phyloP scores from a whole-genome alignment of 2,888 invertebrate genomes.

The Carcina quercana region DNA sequence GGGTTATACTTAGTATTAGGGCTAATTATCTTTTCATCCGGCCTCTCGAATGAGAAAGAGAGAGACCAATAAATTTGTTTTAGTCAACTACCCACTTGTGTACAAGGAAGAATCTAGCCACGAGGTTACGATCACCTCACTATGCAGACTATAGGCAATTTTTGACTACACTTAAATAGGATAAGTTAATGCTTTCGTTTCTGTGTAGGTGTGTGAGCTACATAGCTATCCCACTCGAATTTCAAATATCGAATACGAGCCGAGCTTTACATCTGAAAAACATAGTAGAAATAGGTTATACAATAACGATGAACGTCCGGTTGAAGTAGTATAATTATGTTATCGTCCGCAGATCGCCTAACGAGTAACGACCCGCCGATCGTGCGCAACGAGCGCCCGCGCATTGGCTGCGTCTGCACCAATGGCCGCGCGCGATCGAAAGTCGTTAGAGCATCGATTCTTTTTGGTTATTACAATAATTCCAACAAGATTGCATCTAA shows the following conservation, averaged over 20 bases:
- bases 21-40: too few relatives aligned
- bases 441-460: conserved; percentile 62
- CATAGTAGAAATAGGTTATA: conserved; percentile 38
- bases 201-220: too few relatives aligned
- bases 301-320: conserved; percentile 51
- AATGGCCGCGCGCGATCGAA: conserved; percentile 49
- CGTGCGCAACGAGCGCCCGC: conserved; percentile 60
- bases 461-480: conserved; percentile 74
- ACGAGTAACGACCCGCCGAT: conserved; percentile 38
- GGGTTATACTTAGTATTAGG: too few relatives aligned
- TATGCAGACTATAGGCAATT: too few relatives aligned
- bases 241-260: conserved; percentile 28
- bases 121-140: too few relatives aligned
- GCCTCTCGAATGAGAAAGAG: too few relatives aligned
- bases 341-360: conserved; percentile 59
- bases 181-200: too few relatives aligned
- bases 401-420: conserved; percentile 62
- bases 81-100: too few relatives aligned
- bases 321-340: conserved; percentile 57
- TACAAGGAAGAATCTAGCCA: too few relatives aligned
- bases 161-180: too few relatives aligned
- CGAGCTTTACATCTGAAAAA: conserved; percentile 54
- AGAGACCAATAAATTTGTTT: too few relatives aligned
- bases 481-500: conserved; percentile 67
- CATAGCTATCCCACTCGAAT: too few relatives aligned